Evolutionary conservation across 2,113 vertebrate species (phyloP).

Genomic region (Coptodon bakossiorum): DNA sequence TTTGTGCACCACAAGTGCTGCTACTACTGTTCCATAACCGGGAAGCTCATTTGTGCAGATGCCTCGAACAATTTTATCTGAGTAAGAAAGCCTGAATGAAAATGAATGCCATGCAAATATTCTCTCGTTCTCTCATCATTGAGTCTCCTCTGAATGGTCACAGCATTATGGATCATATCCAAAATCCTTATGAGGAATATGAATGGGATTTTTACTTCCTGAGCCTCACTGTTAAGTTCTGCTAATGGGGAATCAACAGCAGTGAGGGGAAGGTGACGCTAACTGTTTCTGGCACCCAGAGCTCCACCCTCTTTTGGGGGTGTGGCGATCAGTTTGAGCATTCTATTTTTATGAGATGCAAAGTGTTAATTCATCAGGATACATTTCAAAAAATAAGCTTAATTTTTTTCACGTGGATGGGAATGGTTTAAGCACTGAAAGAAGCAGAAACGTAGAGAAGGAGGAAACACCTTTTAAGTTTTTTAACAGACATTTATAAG

Average conservation of each 20-base stretch:
- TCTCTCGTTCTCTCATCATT: not conserved
- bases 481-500: not conserved
- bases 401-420: not conserved
- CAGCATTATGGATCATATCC: not conserved
- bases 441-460: not conserved
- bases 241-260: not conserved
- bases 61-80: not conserved
- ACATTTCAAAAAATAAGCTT: not conserved
- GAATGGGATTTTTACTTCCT: not conserved
- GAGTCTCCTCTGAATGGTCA: not conserved
- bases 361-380: not conserved
- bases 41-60: not conserved
- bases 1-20: not conserved
- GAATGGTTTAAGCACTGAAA: not conserved
- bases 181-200: not conserved
- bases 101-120: not conserved
- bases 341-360: not conserved
- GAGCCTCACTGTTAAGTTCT: not conserved
- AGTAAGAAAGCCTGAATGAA: not conserved
- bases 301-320: not conserved
- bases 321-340: not conserved
- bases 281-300: not conserved
- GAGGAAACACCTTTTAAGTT: not conserved
- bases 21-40: not conserved
- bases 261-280: not conserved